Evolutionary conservation across 2,113 vertebrate genomes (phyloP).

Genomic region (Cnemophilus loriae): DNA sequence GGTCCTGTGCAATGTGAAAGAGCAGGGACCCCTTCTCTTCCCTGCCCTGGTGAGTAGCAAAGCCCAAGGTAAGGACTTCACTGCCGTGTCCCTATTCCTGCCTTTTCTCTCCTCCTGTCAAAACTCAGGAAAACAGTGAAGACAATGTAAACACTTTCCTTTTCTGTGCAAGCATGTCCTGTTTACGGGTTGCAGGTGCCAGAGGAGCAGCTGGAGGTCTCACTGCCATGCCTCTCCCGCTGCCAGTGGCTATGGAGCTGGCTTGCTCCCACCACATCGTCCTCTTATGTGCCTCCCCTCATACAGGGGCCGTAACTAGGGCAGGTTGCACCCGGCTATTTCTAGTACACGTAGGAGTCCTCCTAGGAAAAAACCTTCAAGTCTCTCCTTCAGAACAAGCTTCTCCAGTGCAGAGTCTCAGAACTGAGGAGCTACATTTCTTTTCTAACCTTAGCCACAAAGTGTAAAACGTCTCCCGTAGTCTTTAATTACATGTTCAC

Average conservation of each 20-base stretch:
- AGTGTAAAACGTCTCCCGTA: background rate
- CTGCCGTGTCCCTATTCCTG: background rate
- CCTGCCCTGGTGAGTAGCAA: background rate
- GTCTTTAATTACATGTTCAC: conserved; percentile 45
- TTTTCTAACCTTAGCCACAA: background rate
- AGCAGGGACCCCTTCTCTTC: background rate
- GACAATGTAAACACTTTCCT: background rate
- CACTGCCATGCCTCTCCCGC: background rate
- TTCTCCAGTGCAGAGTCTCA: background rate
- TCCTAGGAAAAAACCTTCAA: background rate
- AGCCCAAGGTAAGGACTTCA: background rate
- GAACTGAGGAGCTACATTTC: background rate
- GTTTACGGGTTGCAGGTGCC: background rate
- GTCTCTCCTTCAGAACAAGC: background rate
- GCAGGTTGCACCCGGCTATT: background rate
- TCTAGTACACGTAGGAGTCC: conserved; percentile 24
- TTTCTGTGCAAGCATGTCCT: background rate
- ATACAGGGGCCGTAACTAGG: background rate
- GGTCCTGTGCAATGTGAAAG: background rate
- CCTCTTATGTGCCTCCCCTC: rapidly evolving
- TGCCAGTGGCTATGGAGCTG: background rate
- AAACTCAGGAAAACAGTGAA: background rate
- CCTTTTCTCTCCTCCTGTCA: background rate
- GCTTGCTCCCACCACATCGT: background rate
- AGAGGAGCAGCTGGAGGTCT: conserved; percentile 14